A percentile compares a stretch with the other conserved stretches of the same genome.
Conservation (phyloP, 2,797 vertebrate species). For the Chelmon rostratus region DNA sequence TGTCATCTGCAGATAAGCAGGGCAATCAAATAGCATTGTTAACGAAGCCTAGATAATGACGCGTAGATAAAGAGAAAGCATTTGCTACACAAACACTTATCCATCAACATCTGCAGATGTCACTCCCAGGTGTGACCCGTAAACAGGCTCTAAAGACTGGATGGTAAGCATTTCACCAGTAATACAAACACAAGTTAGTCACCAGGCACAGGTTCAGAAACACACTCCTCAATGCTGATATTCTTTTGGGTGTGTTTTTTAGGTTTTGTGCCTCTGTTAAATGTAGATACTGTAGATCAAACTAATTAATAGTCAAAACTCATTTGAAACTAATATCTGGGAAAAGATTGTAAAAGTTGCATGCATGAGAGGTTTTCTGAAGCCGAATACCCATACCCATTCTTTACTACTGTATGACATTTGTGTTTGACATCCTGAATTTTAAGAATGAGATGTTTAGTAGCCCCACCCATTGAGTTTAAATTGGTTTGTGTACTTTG, state of each 20-base stretch:
- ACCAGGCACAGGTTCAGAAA: no score
- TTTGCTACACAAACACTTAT: not conserved
- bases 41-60: not conserved
- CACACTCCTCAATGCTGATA: no score
- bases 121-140: not conserved
- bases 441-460: constrained; percentile 10
- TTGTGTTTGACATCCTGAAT: constrained; percentile 15
- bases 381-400: constrained; percentile 20
- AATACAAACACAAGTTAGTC: no score
- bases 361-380: not conserved
- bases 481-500: not conserved
- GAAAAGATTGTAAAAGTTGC: no score
- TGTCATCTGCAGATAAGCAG: constrained; percentile 1
- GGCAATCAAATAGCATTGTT: not conserved
- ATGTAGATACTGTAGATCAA: no score
- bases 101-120: not conserved
- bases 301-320: no score
- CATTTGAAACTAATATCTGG: no score
- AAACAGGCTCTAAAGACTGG: not conserved
- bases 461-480: not conserved
- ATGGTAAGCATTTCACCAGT: not conserved
- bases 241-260: no score
- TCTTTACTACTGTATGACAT: constrained; percentile 6
- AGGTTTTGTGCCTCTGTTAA: no score
- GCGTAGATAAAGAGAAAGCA: not conserved